Evolutionary conservation across 2,113 vertebrate genomes (phyloP).

Genomic region (Protobothrops mucrosquamatus): DNA sequence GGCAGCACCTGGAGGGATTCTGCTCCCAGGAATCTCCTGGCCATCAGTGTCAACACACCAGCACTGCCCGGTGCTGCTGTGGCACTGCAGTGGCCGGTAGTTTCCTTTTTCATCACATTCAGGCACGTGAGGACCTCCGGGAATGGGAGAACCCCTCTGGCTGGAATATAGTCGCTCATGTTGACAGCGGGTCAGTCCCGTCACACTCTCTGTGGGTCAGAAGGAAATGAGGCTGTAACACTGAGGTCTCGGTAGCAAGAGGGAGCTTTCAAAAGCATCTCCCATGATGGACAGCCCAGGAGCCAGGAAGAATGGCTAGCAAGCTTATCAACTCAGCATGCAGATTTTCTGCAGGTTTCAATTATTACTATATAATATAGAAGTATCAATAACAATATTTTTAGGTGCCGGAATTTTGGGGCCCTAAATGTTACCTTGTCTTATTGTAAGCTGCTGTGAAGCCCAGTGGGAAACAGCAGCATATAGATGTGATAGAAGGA

Average conservation of each 20-base stretch:
- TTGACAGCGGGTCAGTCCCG: slow-evolving; percentile 70
- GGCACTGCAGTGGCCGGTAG: slow-evolving; percentile 80
- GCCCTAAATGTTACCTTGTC: not conserved
- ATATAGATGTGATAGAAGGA: not conserved
- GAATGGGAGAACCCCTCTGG: slow-evolving; percentile 25
- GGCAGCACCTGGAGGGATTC: slow-evolving; percentile 63
- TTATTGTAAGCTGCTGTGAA: not conserved
- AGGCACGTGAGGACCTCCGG: slow-evolving; percentile 67
- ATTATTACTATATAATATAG: not conserved
- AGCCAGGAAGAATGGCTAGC: not conserved
- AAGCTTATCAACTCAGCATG: not conserved
- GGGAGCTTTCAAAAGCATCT: not conserved
- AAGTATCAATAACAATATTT: not conserved
- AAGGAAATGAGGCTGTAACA: not conserved
- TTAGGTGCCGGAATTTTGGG: not conserved
- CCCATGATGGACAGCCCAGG: not conserved
- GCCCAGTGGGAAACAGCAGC: not conserved
- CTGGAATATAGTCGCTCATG: slow-evolving; percentile 59
- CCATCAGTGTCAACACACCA: slow-evolving; percentile 81
- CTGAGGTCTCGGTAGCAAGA: not conserved
- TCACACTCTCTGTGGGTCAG: not conserved
- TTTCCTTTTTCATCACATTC: slow-evolving; percentile 78
- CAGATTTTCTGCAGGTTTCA: not conserved
- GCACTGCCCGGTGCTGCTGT: slow-evolving; percentile 77
- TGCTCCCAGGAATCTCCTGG: slow-evolving; percentile 77